A percentile compares a stretch with the other conserved stretches of the same genome.
phyloP scores from a whole-genome alignment of 1,140 invertebrate genomes.

The Procambarus virginalis region DNA sequence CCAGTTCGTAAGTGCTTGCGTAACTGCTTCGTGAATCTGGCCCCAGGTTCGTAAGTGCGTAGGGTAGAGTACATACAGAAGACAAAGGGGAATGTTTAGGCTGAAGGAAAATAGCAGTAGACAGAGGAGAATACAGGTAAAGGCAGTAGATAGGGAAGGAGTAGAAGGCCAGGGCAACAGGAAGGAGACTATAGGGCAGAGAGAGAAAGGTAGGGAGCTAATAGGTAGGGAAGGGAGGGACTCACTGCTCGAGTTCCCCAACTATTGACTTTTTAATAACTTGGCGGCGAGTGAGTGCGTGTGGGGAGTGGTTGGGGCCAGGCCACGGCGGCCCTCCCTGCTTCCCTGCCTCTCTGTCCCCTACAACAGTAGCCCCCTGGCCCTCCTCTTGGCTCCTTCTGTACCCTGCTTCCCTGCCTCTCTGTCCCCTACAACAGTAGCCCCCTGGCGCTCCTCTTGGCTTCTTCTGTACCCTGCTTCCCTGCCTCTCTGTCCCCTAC shows the following conservation, averaged over 20 bases:
- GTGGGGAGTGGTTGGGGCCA: not conserved
- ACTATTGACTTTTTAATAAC: conserved; percentile 36
- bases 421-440: not conserved
- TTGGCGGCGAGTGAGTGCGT: conserved; percentile 10
- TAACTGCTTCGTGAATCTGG: no score
- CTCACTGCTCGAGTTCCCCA: not conserved
- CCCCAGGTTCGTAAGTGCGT: no score
- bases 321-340: not conserved
- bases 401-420: not conserved
- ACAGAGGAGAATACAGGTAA: not conserved
- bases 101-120: not conserved
- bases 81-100: no score
- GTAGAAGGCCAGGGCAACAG: no score
- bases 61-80: no score
- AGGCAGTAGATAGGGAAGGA: not conserved
- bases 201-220: not conserved
- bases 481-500: not conserved
- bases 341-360: not conserved
- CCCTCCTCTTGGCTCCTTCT: not conserved
- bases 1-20: no score
- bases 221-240: not conserved
- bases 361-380: not conserved
- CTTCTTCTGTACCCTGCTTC: not conserved
- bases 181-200: not conserved
- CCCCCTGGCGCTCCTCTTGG: not conserved